Percentiles rank a stretch among this genome's conserved stretches.
phyloP scores from a whole-genome alignment of 2,888 invertebrate genomes.

The Tenthredo livida region DNA sequence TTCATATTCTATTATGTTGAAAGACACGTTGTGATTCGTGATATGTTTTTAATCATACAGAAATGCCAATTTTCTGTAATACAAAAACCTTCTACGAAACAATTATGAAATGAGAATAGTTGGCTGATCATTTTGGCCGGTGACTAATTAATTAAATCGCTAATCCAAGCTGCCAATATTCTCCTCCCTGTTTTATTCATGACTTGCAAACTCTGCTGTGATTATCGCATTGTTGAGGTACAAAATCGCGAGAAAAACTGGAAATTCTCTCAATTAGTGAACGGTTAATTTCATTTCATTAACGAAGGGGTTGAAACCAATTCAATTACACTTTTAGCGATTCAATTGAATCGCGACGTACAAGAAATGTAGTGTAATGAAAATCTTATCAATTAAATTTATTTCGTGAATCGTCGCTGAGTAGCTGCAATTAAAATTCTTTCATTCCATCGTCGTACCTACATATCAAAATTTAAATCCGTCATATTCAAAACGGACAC shows the following conservation, averaged over 20 bases:
- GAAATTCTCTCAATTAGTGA: slow-evolving; percentile 6
- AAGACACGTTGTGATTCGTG: background rate
- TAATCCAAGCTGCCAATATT: background rate
- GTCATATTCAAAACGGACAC: background rate
- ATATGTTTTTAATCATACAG: background rate
- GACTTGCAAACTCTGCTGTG: slow-evolving; percentile 1
- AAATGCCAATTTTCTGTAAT: background rate
- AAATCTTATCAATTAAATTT: background rate
- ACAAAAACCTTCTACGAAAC: background rate
- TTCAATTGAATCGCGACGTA: slow-evolving; percentile 1
- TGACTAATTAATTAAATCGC: background rate
- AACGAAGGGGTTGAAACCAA: background rate
- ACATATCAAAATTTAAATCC: background rate
- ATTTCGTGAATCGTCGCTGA: background rate
- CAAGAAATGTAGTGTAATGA: background rate
- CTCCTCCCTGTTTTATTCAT: background rate
- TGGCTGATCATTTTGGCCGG: background rate
- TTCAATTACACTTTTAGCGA: background rate
- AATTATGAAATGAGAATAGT: background rate
- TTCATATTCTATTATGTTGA: background rate
- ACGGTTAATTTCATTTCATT: slow-evolving; percentile 18
- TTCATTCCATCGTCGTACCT: background rate
- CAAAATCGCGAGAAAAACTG: background rate
- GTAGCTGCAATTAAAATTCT: background rate
- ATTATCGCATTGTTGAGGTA: slow-evolving; percentile 19